Base-by-base conservation (phyloP, 2,888 invertebrate species). In the Micropterix aruncella region DNA sequence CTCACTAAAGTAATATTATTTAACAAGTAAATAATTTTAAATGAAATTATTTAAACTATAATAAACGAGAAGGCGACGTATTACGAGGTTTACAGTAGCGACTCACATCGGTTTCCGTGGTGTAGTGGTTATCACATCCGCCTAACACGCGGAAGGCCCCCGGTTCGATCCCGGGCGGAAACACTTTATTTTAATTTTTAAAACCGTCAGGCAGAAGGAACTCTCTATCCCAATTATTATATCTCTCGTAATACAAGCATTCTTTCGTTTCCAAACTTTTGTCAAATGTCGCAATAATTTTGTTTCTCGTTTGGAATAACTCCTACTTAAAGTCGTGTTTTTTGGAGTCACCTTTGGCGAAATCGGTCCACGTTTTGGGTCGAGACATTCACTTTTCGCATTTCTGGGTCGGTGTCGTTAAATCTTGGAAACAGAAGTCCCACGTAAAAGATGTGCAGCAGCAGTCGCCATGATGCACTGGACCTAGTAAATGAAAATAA, bases 121-220 rank as follows among this genome's bases (percentile, higher is more conserved):
- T 83, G 83, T 83, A 85, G 83, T 80, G 84, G 84, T 84, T 84
- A 84, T 84, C 83, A 84, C 84, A 82, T 83, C 83, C 83, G 84
- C 84, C 83, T 84, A 83, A 84, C 84, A 84, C 83, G 83, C 83
- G 83, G 83, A 83, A 84, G 83, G 83, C 77, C 83, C 83, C 83
- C 83, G 82, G 83, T 84, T 84, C 83, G 82, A 84, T 80, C 83
- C 83, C 82, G 82, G 82, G 83, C 83, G 81, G 77, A 82, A 83
- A 81, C 82, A 81, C 12, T 27, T 5, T 27, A 7, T 27, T 27
- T 27, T 27, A 7, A 14, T 17, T 36, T 38, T 36, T 38, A n/a
- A n/a, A n/a, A n/a, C n/a, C n/a, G 44, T 45, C 40, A 48, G 42
- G 17, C 18, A 39, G 41, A 43, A 12, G 27, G 27, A 27, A 27